Evolutionary conservation across 2,888 invertebrate species (phyloP).

Genomic region (Epirrhoe tristata): DNA sequence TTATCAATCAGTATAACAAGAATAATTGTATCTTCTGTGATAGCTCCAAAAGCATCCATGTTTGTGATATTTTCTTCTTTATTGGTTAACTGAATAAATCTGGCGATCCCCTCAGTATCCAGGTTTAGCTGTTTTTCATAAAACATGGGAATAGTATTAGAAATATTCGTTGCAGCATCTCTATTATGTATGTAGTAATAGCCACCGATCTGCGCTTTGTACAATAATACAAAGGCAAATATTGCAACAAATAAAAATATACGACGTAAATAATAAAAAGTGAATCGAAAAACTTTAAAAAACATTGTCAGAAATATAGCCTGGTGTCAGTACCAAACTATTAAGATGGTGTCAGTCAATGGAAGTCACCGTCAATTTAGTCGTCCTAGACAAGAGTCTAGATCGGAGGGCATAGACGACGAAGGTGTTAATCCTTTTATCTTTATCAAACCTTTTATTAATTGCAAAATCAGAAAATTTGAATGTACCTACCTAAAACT

Average conservation of each 20-base stretch:
- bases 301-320: constrained; percentile 11
- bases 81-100: constrained; percentile 46
- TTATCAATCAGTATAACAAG: constrained; percentile 58
- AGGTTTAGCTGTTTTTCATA: neutral
- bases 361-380: no score
- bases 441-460: no score
- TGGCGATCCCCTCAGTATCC: constrained; percentile 1
- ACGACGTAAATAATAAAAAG: constrained; percentile 6
- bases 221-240: constrained; percentile 4
- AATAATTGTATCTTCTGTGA: constrained; percentile 53
- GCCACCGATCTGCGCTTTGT: neutral
- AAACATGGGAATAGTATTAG: neutral
- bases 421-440: no score
- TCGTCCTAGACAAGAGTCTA: no score
- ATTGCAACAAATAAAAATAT: constrained; percentile 5
- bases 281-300: constrained; percentile 12
- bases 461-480: no score
- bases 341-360: no score
- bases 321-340: no score
- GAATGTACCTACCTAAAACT: no score
- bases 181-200: neutral
- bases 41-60: constrained; percentile 50
- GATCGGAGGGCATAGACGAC: no score
- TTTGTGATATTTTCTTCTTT: constrained; percentile 53
- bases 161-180: neutral